Base-by-base conservation (phyloP, 2,113 vertebrate species). In the Nothocercus julius region DNA sequence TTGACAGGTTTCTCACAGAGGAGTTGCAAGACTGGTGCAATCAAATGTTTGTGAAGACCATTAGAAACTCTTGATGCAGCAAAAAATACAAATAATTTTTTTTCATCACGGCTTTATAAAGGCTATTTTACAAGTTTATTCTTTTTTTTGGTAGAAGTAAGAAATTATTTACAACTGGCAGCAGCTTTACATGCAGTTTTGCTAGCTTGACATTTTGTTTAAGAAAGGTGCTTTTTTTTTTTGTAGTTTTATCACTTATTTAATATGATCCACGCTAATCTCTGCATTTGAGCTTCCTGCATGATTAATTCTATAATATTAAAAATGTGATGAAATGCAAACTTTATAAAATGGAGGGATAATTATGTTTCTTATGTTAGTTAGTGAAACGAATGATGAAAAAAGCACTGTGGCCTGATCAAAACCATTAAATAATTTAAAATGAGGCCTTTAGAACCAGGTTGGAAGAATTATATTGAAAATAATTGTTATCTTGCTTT, bases 401-500 rank as follows among this genome's bases (percentile, higher is more conserved):
- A 95, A 87, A 93, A 95, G 2, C 67, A 82, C 79, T 44, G 53
- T 88, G 91, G 70, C 87, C 68, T 87, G 54, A 93, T 97, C 95
- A 97, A 94, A 97, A 92, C 95, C 62, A 92, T 97, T 96, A 95
- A 97, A 96, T 97, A 84, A 86, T 92, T 97, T 96, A 96, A 95
- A 97, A 93, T 88, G 82, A 97, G 81, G 74, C 89, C 73, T 94
- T 96, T 87, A 89, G 93, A 97, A 96, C 95, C 90, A 96, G 92
- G 96, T 91, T 97, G 88, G 94, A 96, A 91, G 94, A 95, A 97
- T 96, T 97, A 95, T 95, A 92, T 69, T 96, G 87, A 96, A 96
- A 98, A 96, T 96, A 94, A 95, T 94, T 96, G 96, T 97, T 97
- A 97, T 97, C 95, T 96, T 95, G 77, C 72, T 84, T 96, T 94